Percentiles rank a stretch among this genome's conserved stretches.
Evolutionary conservation across 2,888 invertebrate genomes (phyloP).

Genomic region (Leptinotarsa tumamoca): DNA sequence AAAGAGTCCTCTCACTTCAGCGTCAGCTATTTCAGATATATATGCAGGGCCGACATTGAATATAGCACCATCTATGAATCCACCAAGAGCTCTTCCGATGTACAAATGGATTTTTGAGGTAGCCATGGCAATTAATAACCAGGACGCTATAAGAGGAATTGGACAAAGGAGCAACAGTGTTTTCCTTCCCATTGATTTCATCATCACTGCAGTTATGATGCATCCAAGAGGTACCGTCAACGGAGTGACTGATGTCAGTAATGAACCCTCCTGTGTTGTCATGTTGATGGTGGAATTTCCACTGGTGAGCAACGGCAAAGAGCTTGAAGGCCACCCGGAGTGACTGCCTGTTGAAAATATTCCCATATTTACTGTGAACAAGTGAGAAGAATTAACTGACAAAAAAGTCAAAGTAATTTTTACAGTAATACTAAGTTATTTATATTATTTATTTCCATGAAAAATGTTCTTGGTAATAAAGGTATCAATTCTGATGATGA

Average conservation of each 20-base stretch:
- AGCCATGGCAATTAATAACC: constrained; percentile 74
- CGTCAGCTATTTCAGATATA: constrained; percentile 71
- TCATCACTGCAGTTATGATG: constrained; percentile 73
- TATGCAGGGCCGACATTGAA: constrained; percentile 70
- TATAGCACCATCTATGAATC: constrained; percentile 59
- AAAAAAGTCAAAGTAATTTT: no score
- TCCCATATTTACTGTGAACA: constrained; percentile 58
- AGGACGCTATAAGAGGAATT: constrained; percentile 73
- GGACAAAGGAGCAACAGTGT: constrained; percentile 72
- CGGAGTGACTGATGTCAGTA: constrained; percentile 75
- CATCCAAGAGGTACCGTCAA: constrained; percentile 75
- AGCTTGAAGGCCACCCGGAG: constrained; percentile 73
- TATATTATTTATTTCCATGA: no score
- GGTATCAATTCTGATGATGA: no score
- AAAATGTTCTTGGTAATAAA: no score
- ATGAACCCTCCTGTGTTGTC: constrained; percentile 69
- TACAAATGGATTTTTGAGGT: constrained; percentile 70
- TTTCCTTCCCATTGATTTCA: constrained; percentile 75
- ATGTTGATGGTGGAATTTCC: constrained; percentile 69
- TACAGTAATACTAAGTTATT: no score
- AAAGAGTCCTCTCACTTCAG: constrained; percentile 69
- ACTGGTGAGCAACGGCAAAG: constrained; percentile 68
- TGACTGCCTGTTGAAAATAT: constrained; percentile 62
- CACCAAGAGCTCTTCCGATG: constrained; percentile 70
- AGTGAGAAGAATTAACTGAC: no score